Conservation (phyloP, 2,113 vertebrate genomes). For the Macrotis lagotis region DNA sequence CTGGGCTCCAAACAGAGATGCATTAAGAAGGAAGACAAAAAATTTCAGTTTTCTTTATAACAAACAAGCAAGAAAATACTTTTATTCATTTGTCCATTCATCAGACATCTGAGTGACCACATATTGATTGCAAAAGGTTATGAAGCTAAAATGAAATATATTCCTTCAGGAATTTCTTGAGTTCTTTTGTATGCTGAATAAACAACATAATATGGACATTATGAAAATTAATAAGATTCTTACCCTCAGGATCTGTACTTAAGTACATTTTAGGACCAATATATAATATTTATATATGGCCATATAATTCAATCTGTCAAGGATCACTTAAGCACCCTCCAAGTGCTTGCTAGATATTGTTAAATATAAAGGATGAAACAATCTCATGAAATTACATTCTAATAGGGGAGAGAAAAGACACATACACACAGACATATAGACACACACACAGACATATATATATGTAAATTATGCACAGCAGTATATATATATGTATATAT, state of each 20-base stretch:
- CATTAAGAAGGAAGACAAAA: neutral
- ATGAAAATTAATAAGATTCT: neutral
- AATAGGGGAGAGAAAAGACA: neutral
- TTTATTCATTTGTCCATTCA: neutral
- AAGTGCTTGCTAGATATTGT: neutral
- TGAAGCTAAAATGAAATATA: neutral
- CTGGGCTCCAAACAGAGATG: neutral
- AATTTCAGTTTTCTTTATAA: slow-evolving; percentile 8
- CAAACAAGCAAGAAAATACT: neutral
- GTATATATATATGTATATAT: too few species aligned
- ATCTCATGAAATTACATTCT: neutral
- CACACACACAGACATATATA: too few species aligned
- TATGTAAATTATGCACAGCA: too few species aligned
- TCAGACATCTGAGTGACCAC: neutral
- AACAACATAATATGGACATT: neutral
- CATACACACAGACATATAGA: too few species aligned
- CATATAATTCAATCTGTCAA: neutral
- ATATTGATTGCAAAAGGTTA: neutral
- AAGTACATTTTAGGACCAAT: neutral
- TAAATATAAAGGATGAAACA: neutral
- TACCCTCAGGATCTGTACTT: neutral
- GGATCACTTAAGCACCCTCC: neutral
- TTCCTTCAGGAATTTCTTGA: neutral
- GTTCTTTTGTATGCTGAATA: neutral
- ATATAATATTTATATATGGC: neutral